Evolutionary conservation across 2,888 invertebrate species (phyloP), one percentile per base, ranked within the genome.

Genomic region (Agrochola macilenta): DNA sequence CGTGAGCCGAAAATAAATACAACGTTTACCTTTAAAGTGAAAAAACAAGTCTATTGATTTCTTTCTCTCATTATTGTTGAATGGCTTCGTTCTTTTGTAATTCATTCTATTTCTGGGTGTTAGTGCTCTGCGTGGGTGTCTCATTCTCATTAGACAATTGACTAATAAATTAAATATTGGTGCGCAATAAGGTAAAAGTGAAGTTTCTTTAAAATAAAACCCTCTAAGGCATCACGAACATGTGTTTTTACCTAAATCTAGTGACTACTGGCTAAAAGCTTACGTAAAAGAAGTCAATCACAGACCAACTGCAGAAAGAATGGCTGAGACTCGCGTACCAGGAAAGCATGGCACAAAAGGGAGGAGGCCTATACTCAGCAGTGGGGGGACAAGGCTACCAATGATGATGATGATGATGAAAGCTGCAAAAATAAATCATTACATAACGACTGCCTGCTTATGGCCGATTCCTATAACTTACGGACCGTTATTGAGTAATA

Each of bases 1-100:
- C 30, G 68, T 30, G 14, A 66, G 49, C 39, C 39, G 20, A 54
- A 64, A 75, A 57, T 39, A 52, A 74, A 60, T 1, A 30, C 11
- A 39, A 66, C 23, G 9, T 1, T 14, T 14, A 43, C 23, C n/a
- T 43, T 46, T 35, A 52, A 76, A 64, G 39, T 64, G 5, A 23
- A 68, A 30, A 30, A 60, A 66, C 5, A 14, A 77, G 23, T 14
- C 8, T 43, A 66, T 54, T 74, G n/a, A 64, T 63, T 77, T 49
- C 49, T 58, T 60, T 46, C 35, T 64, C n/a, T 65, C 14, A 11
- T 26, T 30, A 57, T 11, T 65, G 26, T 60, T 49, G 5, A 30
- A 2, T 46, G 30, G 57, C 12, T 71, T 69, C 20, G 26, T 60
- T 60, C 12, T 30, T 83, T 60, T 72, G n/a, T 60, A 14, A 54